Conservation (phyloP, 2,797 vertebrate species). For the Acestrorhynchus altus region DNA sequence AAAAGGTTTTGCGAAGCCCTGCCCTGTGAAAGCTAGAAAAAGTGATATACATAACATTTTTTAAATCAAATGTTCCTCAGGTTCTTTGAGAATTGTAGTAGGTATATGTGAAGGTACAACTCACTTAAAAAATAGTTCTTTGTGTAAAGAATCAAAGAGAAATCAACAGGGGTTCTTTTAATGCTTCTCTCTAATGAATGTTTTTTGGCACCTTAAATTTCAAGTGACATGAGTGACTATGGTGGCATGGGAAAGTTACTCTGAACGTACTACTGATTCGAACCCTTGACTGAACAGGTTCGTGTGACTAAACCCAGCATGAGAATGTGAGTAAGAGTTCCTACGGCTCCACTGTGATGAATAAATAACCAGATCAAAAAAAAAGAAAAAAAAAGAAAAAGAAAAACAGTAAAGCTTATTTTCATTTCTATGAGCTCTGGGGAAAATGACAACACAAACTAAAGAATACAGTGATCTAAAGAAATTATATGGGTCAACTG, state of each 20-base stretch:
- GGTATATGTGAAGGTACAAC: too few species aligned
- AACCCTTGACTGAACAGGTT: neutral
- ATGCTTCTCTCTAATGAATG: neutral
- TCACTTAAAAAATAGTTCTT: too few species aligned
- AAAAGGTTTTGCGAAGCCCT: too few species aligned
- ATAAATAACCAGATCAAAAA: neutral
- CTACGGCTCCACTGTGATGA: neutral
- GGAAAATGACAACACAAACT: neutral
- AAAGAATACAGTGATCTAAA: neutral
- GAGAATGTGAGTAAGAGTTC: neutral
- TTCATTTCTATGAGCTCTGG: neutral
- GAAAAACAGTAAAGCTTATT: neutral
- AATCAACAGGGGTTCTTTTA: neutral
- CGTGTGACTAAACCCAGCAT: neutral
- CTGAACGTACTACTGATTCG: neutral
- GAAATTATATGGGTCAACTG: conserved; percentile 7
- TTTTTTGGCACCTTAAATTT: neutral
- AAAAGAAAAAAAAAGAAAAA: neutral
- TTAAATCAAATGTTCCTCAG: too few species aligned
- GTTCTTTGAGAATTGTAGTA: too few species aligned
- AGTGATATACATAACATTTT: too few species aligned
- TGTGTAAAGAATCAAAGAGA: neutral
- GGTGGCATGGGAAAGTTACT: neutral
- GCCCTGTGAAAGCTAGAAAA: too few species aligned
- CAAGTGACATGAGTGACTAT: neutral